Evolutionary conservation across 1,140 invertebrate species (phyloP).

Genomic region (Drosophila tani): DNA sequence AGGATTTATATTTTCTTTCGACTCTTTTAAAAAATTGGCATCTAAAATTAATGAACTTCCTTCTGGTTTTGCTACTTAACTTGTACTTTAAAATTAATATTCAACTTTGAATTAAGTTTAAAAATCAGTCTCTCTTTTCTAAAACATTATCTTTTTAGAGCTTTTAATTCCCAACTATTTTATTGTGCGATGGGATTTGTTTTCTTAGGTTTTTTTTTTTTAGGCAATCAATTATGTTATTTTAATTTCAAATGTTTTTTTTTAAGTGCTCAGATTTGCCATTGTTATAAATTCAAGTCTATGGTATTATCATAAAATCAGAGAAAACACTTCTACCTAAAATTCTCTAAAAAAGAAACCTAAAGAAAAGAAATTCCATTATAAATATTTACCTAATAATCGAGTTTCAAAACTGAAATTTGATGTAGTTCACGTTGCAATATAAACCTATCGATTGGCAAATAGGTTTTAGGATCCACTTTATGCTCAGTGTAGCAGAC

Average conservation of each 20-base stretch:
- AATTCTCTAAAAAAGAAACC: neutral
- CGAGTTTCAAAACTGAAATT: constrained; percentile 1
- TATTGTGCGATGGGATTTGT: too few species aligned
- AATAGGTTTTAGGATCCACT: neutral
- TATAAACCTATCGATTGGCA: neutral
- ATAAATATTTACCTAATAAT: neutral
- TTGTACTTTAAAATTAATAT: neutral
- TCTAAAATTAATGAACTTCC: neutral
- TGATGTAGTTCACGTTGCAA: neutral
- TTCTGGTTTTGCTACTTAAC: neutral
- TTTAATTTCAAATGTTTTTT: too few species aligned
- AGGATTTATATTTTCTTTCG: neutral
- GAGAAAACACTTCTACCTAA: neutral
- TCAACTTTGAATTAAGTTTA: neutral
- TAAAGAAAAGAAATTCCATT: neutral
- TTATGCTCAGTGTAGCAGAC: constrained; percentile 21
- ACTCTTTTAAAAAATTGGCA: too few species aligned
- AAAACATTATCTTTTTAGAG: neutral
- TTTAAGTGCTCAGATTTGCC: too few species aligned
- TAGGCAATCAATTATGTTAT: too few species aligned
- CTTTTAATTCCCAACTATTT: too few species aligned
- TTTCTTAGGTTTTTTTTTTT: too few species aligned
- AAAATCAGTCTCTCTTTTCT: neutral
- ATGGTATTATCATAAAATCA: neutral
- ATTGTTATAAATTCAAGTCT: too few species aligned